Percentiles rank a stretch among this genome's conserved stretches.
Conservation (phyloP, 1,140 invertebrate genomes). For the Plectus sambesii region DNA sequence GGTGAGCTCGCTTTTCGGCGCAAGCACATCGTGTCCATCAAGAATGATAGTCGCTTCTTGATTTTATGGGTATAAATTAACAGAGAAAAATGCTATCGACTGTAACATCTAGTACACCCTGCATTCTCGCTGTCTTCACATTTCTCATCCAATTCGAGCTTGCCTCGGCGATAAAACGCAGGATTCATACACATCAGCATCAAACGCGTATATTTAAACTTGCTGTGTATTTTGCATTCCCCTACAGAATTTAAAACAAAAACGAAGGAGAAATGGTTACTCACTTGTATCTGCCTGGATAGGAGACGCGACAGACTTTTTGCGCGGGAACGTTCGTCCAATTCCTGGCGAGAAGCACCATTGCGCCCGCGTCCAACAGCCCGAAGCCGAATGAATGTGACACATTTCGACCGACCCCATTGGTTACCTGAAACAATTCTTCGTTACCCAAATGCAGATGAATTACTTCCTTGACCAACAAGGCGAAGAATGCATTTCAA, state of each 20-base stretch:
- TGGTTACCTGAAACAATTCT: no score
- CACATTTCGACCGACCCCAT: slow-evolving; percentile 46
- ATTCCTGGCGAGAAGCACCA: slow-evolving; percentile 71
- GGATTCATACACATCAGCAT: slow-evolving; percentile 15
- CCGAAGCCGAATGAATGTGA: slow-evolving; percentile 90
- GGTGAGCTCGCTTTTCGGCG: no score
- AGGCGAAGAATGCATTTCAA: no score
- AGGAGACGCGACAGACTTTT: slow-evolving; percentile 55
- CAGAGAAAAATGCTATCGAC: no score
- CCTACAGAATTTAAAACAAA: slow-evolving; percentile 8
- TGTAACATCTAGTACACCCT: no score
- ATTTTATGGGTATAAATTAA: no score
- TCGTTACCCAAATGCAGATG: no score
- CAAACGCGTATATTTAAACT: slow-evolving; percentile 17
- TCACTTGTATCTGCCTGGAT: slow-evolving; percentile 23
- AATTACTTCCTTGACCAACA: no score
- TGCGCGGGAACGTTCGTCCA: slow-evolving; percentile 78
- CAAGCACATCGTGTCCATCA: no score
- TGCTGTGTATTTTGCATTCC: slow-evolving; percentile 10
- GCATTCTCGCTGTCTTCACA: slow-evolving; percentile 54
- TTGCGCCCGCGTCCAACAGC: slow-evolving; percentile 79
- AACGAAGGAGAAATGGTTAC: slow-evolving; percentile 4
- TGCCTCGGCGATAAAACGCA: slow-evolving; percentile 20
- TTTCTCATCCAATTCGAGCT: slow-evolving; percentile 10
- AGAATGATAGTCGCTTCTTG: no score